A percentile compares a stretch with the other conserved stretches of the same genome.
These are phyloP conservation scores for Heterotis niloticus DNA, from an alignment of 2,113 vertebrate species.

Conservation along the genomic window DNA sequence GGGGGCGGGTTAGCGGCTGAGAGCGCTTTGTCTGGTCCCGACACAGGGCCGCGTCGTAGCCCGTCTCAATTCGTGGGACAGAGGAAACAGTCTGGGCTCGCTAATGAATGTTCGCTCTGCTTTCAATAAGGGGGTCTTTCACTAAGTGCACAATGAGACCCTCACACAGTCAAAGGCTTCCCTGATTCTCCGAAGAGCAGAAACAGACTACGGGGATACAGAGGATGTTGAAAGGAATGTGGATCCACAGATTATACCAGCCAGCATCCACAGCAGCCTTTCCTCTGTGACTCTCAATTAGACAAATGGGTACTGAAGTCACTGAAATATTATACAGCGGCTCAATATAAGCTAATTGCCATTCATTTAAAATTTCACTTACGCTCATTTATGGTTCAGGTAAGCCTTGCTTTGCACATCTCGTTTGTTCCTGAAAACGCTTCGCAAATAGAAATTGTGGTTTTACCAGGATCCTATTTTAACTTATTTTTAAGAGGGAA, in stretches of 20 bases:
- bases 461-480: too few species aligned
- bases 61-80: slow-evolving; percentile 4
- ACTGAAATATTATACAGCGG: background rate
- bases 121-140: slow-evolving; percentile 25
- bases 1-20: background rate
- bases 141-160: slow-evolving; percentile 16
- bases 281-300: background rate
- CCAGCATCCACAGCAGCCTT: too few species aligned
- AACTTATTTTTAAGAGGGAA: too few species aligned
- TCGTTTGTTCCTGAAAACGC: too few species aligned
- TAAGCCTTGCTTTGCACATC: too few species aligned
- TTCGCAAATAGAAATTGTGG: too few species aligned
- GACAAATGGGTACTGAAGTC: too few species aligned
- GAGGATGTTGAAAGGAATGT: slow-evolving; percentile 20
- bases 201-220: background rate
- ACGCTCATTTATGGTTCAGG: too few species aligned
- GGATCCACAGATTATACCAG: background rate
- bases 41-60: background rate
- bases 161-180: slow-evolving; percentile 22
- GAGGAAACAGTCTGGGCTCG: slow-evolving; percentile 2
- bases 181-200: background rate
- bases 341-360: too few species aligned
- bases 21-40: background rate
- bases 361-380: too few species aligned
- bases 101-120: slow-evolving; percentile 19